A percentile compares a stretch with the other conserved stretches of the same genome.
Evolutionary conservation across 1,140 invertebrate species (phyloP).

Genomic region (Cherax destructor): DNA sequence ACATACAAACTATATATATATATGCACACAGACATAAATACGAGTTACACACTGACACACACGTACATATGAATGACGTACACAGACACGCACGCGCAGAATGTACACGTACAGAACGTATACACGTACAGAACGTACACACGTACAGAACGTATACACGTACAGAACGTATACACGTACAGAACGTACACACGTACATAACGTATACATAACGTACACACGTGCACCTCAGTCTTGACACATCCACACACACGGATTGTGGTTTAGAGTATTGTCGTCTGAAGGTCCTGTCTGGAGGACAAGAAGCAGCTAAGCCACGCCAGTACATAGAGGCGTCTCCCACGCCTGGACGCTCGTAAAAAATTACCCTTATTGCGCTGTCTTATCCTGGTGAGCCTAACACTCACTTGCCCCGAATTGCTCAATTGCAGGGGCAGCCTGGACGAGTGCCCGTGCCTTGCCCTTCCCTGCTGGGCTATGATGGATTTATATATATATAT

Average conservation of each 20-base stretch:
- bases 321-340: no score
- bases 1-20: no score
- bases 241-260: no score
- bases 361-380: no score
- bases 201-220: not conserved
- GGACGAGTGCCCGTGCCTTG: not conserved
- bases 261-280: no score
- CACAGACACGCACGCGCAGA: not conserved
- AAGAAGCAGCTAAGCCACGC: not conserved
- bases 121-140: not conserved
- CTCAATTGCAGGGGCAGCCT: not conserved
- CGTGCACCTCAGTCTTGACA: no score
- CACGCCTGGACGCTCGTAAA: no score
- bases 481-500: no score
- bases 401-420: not conserved
- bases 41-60: no score
- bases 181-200: not conserved
- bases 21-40: no score
- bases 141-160: not conserved
- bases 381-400: not conserved
- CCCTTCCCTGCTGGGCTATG: no score
- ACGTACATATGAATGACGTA: not conserved
- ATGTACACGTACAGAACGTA: not conserved
- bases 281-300: not conserved
- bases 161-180: not conserved